Conservation (phyloP, 2,113 vertebrate genomes). For the Amblyopsis rosae region DNA sequence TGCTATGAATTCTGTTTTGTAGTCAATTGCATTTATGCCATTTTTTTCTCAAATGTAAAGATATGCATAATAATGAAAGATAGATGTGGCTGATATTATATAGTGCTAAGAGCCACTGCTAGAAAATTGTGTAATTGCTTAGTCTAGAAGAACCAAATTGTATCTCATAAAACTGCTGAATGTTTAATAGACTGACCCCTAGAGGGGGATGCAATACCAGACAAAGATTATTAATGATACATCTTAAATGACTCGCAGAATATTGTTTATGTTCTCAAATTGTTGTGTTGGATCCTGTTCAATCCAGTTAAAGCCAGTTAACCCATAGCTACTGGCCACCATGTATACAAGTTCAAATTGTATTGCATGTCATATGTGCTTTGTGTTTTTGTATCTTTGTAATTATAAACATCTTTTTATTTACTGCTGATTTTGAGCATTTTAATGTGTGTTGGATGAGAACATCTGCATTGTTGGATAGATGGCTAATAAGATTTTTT, state of each 20-base stretch:
- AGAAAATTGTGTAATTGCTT: too few relatives aligned
- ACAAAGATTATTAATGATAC: background rate
- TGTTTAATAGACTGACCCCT: background rate
- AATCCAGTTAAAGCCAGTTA: too few relatives aligned
- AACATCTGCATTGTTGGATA: slow-evolving; percentile 7
- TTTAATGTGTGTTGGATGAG: slow-evolving; percentile 11
- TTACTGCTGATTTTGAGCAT: slow-evolving; percentile 12
- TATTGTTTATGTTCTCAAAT: background rate
- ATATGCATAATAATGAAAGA: too few relatives aligned
- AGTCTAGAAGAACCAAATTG: too few relatives aligned
- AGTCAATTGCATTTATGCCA: background rate
- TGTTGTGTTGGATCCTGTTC: background rate
- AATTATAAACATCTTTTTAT: background rate
- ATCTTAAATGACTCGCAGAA: too few relatives aligned
- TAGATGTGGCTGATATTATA: too few relatives aligned
- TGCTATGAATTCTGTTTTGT: background rate
- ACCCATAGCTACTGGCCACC: background rate
- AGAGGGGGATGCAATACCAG: background rate
- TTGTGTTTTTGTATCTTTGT: slow-evolving; percentile 27
- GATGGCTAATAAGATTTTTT: slow-evolving; percentile 6
- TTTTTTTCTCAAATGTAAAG: too few relatives aligned
- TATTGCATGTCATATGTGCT: slow-evolving; percentile 42
- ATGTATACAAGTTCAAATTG: slow-evolving; percentile 1
- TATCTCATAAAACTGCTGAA: too few relatives aligned
- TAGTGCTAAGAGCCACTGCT: too few relatives aligned